A percentile compares a stretch with the other conserved stretches of the same genome.
Conservation (phyloP, 1,140 invertebrate genomes). For the Leguminivora glycinivorella region DNA sequence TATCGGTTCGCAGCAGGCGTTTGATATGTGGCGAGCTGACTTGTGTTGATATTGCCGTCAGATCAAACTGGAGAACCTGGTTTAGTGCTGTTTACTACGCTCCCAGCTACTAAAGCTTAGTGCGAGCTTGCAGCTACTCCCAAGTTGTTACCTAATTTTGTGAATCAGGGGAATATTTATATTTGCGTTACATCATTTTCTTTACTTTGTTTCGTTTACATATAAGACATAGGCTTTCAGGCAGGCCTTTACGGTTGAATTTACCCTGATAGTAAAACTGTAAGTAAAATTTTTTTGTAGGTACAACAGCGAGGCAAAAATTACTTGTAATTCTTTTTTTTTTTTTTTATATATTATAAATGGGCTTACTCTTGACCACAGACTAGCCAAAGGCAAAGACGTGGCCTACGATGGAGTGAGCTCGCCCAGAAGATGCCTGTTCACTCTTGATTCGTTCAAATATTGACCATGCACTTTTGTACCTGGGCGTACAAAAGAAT, state of each 20-base stretch:
- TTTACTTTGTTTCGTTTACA: not conserved
- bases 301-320: no score
- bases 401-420: no score
- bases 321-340: no score
- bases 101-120: constrained; percentile 11
- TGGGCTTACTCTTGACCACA: no score
- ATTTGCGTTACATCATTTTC: not conserved
- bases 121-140: constrained; percentile 3
- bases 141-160: constrained; percentile 18
- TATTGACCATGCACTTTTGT: no score
- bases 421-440: no score
- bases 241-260: not conserved
- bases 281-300: no score
- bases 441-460: no score
- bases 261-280: no score
- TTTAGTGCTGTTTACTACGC: constrained; percentile 22
- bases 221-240: not conserved
- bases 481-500: no score
- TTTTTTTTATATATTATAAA: no score
- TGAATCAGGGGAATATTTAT: not conserved
- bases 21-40: constrained; percentile 44
- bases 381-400: no score
- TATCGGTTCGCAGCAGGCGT: constrained; percentile 53
- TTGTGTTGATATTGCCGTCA: constrained; percentile 47
- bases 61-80: constrained; percentile 40